Conservation (phyloP, 2,113 vertebrate genomes). For the Lipophrys pholis region DNA sequence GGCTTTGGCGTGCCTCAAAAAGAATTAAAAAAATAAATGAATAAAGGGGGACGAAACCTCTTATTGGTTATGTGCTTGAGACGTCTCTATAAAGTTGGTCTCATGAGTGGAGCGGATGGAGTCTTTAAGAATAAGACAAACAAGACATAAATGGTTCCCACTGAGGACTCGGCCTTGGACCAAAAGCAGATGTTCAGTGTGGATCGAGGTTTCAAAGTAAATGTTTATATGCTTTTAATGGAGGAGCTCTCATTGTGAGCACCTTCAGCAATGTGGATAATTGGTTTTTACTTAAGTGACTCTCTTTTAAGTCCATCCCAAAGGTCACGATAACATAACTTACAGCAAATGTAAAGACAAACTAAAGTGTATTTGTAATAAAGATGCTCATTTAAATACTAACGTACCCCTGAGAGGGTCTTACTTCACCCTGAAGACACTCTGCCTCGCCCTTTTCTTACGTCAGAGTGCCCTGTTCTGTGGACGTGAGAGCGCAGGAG, state of each 20-base stretch:
- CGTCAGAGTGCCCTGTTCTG: not conserved
- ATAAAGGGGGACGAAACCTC: not conserved
- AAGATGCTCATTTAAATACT: not conserved
- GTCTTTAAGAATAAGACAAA: conserved; percentile 40
- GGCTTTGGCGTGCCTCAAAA: not conserved
- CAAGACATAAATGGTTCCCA: conserved; percentile 49
- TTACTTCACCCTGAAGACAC: not conserved
- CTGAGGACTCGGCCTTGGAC: not conserved
- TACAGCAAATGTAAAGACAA: fast-evolving
- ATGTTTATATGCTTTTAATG: conserved; percentile 38
- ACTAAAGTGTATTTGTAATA: not conserved
- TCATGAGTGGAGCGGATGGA: conserved; percentile 35
- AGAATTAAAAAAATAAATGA: too few relatives aligned
- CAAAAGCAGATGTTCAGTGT: conserved; percentile 45
- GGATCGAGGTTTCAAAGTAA: conserved; percentile 5
- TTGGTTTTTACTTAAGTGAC: not conserved
- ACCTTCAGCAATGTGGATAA: not conserved
- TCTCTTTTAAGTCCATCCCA: not conserved
- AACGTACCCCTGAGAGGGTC: not conserved
- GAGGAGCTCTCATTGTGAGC: conserved; percentile 1
- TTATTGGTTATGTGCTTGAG: not conserved
- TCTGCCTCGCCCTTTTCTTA: not conserved
- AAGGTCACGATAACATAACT: too few relatives aligned
- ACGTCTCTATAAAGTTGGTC: conserved; percentile 34
- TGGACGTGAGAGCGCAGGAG: not conserved